phyloP scores from a whole-genome alignment of 2,888 invertebrate species.

The Diloba caeruleocephala region DNA sequence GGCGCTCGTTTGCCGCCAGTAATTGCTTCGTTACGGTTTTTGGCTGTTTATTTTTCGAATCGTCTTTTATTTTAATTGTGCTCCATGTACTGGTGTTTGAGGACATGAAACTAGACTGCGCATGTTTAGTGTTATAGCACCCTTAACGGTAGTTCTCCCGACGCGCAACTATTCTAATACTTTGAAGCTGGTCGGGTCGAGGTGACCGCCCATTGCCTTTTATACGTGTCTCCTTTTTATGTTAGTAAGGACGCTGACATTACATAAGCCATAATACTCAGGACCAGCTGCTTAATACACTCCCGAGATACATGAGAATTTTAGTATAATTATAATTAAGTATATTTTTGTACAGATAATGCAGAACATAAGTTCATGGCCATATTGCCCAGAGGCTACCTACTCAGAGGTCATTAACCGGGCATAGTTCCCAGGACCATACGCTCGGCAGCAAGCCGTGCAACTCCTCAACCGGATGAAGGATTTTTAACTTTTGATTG shows the following conservation, averaged over 20 bases:
- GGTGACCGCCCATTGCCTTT: not conserved
- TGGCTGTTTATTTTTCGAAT: slow-evolving; percentile 64
- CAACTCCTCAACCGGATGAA: too few relatives aligned
- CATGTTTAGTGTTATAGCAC: slow-evolving; percentile 36
- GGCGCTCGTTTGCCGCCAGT: slow-evolving; percentile 65
- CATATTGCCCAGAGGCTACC: too few relatives aligned
- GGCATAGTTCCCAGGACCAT: too few relatives aligned
- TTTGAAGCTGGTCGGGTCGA: not conserved
- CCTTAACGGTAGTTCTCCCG: slow-evolving; percentile 16
- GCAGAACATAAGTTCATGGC: too few relatives aligned
- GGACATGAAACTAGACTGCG: slow-evolving; percentile 6
- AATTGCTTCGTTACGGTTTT: slow-evolving; percentile 76
- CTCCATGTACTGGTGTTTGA: slow-evolving; percentile 25
- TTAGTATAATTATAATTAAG: not conserved
- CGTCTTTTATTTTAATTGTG: slow-evolving; percentile 65
- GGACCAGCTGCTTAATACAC: slow-evolving; percentile 23
- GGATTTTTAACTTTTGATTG: slow-evolving; percentile 28
- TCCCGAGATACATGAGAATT: slow-evolving; percentile 11
- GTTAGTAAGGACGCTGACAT: slow-evolving; percentile 8
- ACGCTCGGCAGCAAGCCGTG: too few relatives aligned
- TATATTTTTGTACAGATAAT: too few relatives aligned
- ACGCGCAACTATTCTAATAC: slow-evolving; percentile 1
- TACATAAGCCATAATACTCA: slow-evolving; percentile 7
- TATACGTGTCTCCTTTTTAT: slow-evolving; percentile 10
- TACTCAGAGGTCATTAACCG: too few relatives aligned